These are phyloP conservation scores for Maccullochella peelii DNA, from an alignment of 2,113 vertebrate species.

Conservation along the genomic window DNA sequence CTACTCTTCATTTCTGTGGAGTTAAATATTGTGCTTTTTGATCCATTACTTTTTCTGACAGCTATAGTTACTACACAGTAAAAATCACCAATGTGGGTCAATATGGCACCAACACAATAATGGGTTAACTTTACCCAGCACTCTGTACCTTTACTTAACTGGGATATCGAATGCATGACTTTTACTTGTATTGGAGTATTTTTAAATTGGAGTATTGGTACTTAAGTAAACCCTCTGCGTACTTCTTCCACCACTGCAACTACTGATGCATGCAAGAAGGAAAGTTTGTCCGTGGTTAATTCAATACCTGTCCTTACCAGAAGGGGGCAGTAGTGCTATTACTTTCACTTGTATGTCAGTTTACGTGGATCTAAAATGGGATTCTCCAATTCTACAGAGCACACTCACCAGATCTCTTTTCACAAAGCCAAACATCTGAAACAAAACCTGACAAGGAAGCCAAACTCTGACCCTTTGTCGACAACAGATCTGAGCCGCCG, in stretches of 20 bases:
- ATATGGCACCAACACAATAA: not conserved
- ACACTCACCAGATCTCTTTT: slow-evolving; percentile 17
- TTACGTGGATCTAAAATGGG: not conserved
- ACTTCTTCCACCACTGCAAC: not conserved
- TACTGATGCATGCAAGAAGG: not conserved
- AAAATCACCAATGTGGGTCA: not conserved
- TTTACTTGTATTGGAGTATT: not conserved
- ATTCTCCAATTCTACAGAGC: slow-evolving; percentile 5
- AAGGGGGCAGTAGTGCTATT: slow-evolving; percentile 69
- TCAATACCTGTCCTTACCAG: slow-evolving; percentile 49
- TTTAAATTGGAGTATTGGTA: not conserved
- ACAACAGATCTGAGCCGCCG: slow-evolving; percentile 44
- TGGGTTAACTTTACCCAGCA: not conserved
- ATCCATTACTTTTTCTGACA: not conserved
- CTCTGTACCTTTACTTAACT: not conserved
- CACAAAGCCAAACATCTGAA: slow-evolving; percentile 57
- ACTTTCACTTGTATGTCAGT: not conserved
- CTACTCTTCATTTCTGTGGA: too few relatives aligned
- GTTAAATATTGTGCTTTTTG: not conserved
- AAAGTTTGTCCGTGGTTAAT: not conserved
- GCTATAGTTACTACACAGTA: not conserved
- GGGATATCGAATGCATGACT: not conserved
- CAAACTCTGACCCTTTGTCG: slow-evolving; percentile 45
- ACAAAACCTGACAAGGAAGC: slow-evolving; percentile 50
- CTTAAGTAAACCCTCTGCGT: not conserved